phyloP scores from a whole-genome alignment of 2,113 vertebrate genomes.

The Oncorhynchus clarkii region DNA sequence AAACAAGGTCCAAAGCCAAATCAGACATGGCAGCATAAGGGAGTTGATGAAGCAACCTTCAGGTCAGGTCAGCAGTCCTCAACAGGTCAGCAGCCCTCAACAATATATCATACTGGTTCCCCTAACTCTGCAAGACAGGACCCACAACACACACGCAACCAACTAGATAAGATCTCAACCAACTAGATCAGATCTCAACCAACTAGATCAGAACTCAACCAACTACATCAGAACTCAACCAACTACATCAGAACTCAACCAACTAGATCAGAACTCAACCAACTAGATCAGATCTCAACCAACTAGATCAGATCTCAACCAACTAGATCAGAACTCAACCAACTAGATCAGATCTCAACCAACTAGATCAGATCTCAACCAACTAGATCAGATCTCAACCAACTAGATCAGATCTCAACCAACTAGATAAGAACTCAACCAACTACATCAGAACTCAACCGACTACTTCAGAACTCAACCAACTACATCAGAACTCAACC shows the following conservation, averaged over 20 bases:
- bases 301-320: slow-evolving; percentile 19
- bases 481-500: slow-evolving; percentile 16
- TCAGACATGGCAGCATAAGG: background rate
- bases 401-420: slow-evolving; percentile 13
- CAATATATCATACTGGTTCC: slow-evolving; percentile 58
- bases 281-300: slow-evolving; percentile 18
- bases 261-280: slow-evolving; percentile 16
- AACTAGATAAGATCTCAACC: background rate
- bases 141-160: slow-evolving; percentile 63
- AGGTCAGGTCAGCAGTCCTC: slow-evolving; percentile 41
- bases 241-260: slow-evolving; percentile 26
- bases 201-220: background rate
- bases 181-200: slow-evolving; percentile 16
- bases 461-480: slow-evolving; percentile 10
- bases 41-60: slow-evolving; percentile 37
- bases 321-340: slow-evolving; percentile 18
- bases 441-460: background rate
- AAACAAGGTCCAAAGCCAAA: too few species aligned
- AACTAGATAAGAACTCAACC: slow-evolving; percentile 12
- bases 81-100: slow-evolving; percentile 54
- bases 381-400: slow-evolving; percentile 11
- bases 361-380: background rate
- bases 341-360: slow-evolving; percentile 16
- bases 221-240: background rate
- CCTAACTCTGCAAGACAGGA: slow-evolving; percentile 55